Evolutionary conservation across 2,113 vertebrate species (phyloP), one percentile per base, ranked within the genome.

Genomic region (Dolichotis patagonum): DNA sequence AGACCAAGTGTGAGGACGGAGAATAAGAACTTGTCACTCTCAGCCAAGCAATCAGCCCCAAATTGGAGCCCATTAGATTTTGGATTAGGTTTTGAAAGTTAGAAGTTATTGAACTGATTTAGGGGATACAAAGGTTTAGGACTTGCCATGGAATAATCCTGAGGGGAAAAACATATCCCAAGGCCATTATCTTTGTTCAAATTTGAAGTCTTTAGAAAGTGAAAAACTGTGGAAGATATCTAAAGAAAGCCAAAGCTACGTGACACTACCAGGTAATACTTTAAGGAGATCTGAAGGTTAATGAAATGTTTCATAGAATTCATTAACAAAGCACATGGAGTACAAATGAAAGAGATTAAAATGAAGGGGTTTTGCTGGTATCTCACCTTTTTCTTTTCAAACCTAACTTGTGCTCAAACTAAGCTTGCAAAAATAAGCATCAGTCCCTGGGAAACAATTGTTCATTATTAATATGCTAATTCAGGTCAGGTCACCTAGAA

Each of bases 231-330:
- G 20, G 58, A 87, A 81, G 84, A 85, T 77, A 7, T 91, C 88
- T 96, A 94, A 96, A 96, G 95, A 56, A 75, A 93, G 69, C 9
- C 26, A 16, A 90, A 96, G 85, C 88, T 65, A 46, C 95, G 93
- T 52, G 92, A 67, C 77, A 69, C 62, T 86, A 97, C 63, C 89
- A 96, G 95, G 62, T 95, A 84, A 85, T 71, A 30, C 35, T 95
- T 65, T 94, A 96, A 96, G n/a, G 56, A 91, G 86, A 95, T 93
- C n/a, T 75, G 90, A 96, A 97, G 88, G 86, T 52, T 95, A 96
- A 94, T 92, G 97, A 97, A 98, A 96, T 85, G 63, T 98, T 97
- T 97, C 81, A 35, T 26, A 43, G 93, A 95, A 77, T 97, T 96
- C 71, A 67, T 93, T 82, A 62, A 30, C 90, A 92, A 81, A 97